A percentile compares a stretch with the other conserved stretches of the same genome.
These are phyloP conservation scores for Athetis lepigone DNA, from an alignment of 2,888 invertebrate genomes.

Conservation along the genomic window DNA sequence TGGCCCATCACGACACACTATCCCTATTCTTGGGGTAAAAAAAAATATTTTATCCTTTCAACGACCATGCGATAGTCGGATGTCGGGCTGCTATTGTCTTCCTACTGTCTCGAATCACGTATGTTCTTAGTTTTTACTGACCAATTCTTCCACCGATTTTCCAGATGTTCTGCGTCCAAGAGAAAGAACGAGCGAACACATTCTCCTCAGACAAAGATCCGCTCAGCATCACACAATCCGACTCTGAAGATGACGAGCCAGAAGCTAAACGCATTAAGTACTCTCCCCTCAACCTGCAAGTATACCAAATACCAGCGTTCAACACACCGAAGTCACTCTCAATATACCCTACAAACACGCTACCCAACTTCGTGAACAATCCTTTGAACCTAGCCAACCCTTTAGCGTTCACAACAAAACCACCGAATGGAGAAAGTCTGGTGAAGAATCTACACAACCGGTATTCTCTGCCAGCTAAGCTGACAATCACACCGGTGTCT, in stretches of 20 bases:
- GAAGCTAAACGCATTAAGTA: constrained; percentile 79
- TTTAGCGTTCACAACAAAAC: constrained; percentile 74
- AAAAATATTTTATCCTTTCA: too few relatives aligned
- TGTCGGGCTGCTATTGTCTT: too few relatives aligned
- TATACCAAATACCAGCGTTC: constrained; percentile 85
- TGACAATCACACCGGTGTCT: constrained; percentile 83
- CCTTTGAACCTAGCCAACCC: constrained; percentile 85
- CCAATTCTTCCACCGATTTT: constrained; percentile 23
- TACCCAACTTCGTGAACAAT: constrained; percentile 86
- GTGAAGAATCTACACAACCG: constrained; percentile 81
- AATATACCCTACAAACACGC: constrained; percentile 76
- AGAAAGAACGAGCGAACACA: constrained; percentile 72
- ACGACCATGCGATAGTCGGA: too few relatives aligned
- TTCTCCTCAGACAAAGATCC: constrained; percentile 76
- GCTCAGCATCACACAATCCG: constrained; percentile 74
- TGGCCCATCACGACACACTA: too few relatives aligned
- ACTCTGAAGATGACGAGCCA: constrained; percentile 85
- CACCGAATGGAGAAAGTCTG: constrained; percentile 74
- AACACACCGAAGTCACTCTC: constrained; percentile 80
- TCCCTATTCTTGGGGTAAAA: too few relatives aligned
- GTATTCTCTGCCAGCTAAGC: constrained; percentile 81
- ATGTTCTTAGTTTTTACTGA: too few relatives aligned
- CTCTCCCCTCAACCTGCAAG: constrained; percentile 83
- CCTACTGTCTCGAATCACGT: too few relatives aligned
- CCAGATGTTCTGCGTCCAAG: constrained; percentile 88